Evolutionary conservation across 2,113 vertebrate genomes (phyloP), one percentile per base, ranked within the genome.

Genomic region (Osmerus eperlanus): DNA sequence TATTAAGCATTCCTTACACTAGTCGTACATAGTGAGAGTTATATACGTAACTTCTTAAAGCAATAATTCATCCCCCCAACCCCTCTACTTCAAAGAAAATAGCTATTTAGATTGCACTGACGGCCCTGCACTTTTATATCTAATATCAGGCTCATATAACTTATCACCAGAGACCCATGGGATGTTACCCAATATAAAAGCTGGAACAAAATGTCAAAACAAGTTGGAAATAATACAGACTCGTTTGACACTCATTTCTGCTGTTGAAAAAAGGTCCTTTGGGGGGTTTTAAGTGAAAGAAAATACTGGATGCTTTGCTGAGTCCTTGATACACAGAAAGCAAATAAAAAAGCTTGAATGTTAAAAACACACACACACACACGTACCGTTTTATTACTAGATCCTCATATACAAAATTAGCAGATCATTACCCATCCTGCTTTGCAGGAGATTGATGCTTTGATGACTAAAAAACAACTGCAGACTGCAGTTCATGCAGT

Each of bases 1-100:
- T 19, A 66, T 66, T 9, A 47, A 78, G 63, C 41, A 67, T 73
- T 72, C 78, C 68, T 83, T 52, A 65, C 54, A 72, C 64, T 55
- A 55, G 68, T 68, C 53, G 1, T 58, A 61, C 41, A 47, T 47
- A 12, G 41, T 47, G 9, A 81, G 81, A 76, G 47, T 78, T 71
- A n/a, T 32, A 47, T 47, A 47, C 11, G 68, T 74, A 81, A 83
- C 83, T 85, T 84, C 76, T 83, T 82, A 58, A 78, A 78, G 82
- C 5, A 68, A 81, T 65, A 78, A 80, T 73, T 66, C 74, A 78
- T 76, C 78, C 67, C 78, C 54, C 9, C 53, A 3, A 54, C 53
- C 16, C 16, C 13, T 54, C 16, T 56, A 5, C 41, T 47, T 47
- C 41, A 12, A 23, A 60, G 58, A 23, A 14, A 25, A 16, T 13